These are phyloP conservation scores for Drosophila demipolita DNA, from an alignment of 2,888 invertebrate species.

Conservation along the genomic window DNA sequence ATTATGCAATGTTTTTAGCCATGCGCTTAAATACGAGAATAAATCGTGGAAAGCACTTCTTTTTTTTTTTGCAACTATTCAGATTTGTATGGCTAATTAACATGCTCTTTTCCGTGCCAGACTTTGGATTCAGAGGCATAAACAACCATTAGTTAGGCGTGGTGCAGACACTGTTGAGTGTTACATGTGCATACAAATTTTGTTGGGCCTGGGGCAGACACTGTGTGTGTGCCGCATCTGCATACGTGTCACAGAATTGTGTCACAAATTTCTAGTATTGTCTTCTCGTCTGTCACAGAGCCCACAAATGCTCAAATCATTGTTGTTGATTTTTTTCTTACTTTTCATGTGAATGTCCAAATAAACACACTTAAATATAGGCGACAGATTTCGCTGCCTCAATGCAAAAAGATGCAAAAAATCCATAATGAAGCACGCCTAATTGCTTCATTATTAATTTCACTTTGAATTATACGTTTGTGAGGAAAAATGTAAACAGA, in stretches of 20 bases:
- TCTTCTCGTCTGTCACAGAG: not conserved
- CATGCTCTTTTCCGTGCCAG: not conserved
- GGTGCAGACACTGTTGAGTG: constrained; percentile 12
- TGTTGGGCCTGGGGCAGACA: too few species aligned
- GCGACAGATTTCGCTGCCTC: not conserved
- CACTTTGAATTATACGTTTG: not conserved
- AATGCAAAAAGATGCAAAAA: not conserved
- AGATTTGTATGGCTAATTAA: not conserved
- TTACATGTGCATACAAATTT: too few species aligned
- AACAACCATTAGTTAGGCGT: constrained; percentile 50
- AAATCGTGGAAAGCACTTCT: not conserved
- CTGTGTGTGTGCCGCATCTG: constrained; percentile 1
- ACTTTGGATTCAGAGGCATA: not conserved
- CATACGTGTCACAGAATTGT: constrained; percentile 11
- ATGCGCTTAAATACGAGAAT: not conserved
- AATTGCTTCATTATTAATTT: not conserved
- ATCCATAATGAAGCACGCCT: not conserved
- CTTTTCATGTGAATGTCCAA: not conserved
- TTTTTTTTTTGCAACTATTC: not conserved
- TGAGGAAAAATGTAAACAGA: not conserved
- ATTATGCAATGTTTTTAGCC: constrained; percentile 30
- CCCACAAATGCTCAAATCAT: not conserved
- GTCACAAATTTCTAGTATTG: constrained; percentile 15
- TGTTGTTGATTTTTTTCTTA: not conserved
- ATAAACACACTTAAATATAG: not conserved